Evolutionary conservation across 1,140 invertebrate species (phyloP).

Genomic region (Aphis craccivora): DNA sequence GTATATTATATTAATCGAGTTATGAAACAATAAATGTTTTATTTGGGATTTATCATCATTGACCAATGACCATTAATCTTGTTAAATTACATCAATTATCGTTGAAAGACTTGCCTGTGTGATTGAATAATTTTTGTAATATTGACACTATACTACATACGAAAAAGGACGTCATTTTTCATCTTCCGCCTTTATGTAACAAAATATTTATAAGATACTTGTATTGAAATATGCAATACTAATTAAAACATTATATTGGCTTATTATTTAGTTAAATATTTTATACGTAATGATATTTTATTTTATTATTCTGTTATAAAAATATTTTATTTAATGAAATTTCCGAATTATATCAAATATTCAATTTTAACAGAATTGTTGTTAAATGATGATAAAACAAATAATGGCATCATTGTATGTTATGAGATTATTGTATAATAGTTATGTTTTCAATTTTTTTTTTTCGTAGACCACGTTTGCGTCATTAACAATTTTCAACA

Average conservation of each 20-base stretch:
- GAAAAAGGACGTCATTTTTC: no score
- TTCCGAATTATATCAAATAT: no score
- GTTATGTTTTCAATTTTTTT: neutral
- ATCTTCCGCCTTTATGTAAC: neutral
- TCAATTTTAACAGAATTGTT: neutral
- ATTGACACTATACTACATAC: no score
- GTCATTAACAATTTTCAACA: neutral
- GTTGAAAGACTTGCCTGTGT: no score
- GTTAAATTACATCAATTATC: no score
- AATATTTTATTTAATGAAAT: neutral
- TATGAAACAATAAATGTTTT: no score
- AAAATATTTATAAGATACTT: neutral
- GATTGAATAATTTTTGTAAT: no score
- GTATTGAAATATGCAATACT: neutral
- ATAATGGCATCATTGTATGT: neutral
- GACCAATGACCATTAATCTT: no score
- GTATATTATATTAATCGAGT: no score
- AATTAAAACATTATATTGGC: neutral
- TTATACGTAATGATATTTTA: neutral
- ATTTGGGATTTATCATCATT: no score
- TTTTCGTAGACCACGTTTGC: neutral
- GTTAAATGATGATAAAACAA: neutral
- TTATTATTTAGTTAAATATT: neutral
- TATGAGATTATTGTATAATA: neutral
- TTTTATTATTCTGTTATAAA: neutral